phyloP scores from a whole-genome alignment of 1,140 invertebrate species.

The Meteorus sp. region DNA sequence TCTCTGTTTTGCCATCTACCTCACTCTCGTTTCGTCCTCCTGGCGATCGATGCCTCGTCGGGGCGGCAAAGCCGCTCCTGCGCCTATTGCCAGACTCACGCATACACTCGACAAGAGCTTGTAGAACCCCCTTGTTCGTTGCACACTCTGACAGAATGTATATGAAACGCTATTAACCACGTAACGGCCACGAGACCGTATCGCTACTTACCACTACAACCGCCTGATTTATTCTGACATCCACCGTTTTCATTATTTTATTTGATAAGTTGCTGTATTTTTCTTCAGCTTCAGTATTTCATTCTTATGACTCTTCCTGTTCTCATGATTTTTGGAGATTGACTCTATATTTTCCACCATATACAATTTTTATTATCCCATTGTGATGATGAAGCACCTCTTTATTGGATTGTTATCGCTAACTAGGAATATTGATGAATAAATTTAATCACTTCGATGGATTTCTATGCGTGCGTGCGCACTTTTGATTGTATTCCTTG shows the following conservation, averaged over 20 bases:
- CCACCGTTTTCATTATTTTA: background rate
- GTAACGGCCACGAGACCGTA: conserved; percentile 18
- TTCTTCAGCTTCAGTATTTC: background rate
- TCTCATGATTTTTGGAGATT: background rate
- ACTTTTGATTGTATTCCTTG: too few species aligned
- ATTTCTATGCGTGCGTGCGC: background rate
- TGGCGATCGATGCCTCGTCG: conserved; percentile 20
- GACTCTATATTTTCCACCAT: too few species aligned
- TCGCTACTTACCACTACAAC: conserved; percentile 19
- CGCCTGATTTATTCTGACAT: conserved; percentile 14
- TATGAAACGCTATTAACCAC: conserved; percentile 25
- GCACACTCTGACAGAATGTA: background rate
- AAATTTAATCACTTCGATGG: background rate
- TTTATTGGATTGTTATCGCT: too few species aligned
- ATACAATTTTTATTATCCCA: too few species aligned
- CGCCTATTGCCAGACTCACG: conserved; percentile 28
- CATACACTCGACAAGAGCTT: conserved; percentile 1
- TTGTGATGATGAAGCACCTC: background rate
- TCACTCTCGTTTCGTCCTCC: conserved; percentile 15
- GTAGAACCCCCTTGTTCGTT: conserved; percentile 14
- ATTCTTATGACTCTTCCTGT: background rate
- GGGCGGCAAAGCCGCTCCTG: conserved; percentile 28
- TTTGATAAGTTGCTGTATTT: too few species aligned
- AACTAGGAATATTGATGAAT: background rate
- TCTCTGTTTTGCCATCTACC: conserved; percentile 16